Evolutionary conservation across 2,113 vertebrate genomes (phyloP).

Genomic region (Stictonetta naevosa): DNA sequence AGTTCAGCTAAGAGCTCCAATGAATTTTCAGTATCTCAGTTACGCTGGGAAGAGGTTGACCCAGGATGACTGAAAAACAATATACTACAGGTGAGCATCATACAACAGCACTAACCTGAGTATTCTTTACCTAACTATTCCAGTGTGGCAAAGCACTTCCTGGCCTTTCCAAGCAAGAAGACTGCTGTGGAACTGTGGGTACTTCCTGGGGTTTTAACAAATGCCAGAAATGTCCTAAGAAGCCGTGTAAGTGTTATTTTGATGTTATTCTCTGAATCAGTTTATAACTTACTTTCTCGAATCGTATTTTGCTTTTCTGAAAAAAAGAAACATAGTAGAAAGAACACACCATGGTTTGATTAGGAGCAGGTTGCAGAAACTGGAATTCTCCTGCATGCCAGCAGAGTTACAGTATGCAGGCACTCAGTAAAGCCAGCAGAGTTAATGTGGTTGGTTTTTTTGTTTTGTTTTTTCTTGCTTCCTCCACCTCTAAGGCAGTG

Average conservation of each 20-base stretch:
- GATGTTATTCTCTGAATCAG: background rate
- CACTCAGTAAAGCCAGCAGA: background rate
- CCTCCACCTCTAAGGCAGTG: background rate
- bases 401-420: slow-evolving; percentile 6
- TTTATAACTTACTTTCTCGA: background rate
- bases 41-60: background rate
- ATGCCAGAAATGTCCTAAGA: slow-evolving; percentile 96
- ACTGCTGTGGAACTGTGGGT: slow-evolving; percentile 94
- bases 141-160: slow-evolving; percentile 98
- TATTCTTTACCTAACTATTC: slow-evolving; percentile 64
- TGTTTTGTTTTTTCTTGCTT: background rate
- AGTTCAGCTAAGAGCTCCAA: background rate
- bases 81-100: background rate
- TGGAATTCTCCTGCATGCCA: background rate
- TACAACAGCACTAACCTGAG: slow-evolving; percentile 39
- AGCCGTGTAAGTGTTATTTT: slow-evolving; percentile 84
- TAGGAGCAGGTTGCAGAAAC: background rate
- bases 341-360: background rate
- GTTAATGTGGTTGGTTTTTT: background rate
- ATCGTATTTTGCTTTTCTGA: background rate
- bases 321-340: background rate
- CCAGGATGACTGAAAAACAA: background rate
- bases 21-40: background rate
- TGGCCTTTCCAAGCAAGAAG: slow-evolving; percentile 95
- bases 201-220: slow-evolving; percentile 99